A percentile compares a stretch with the other conserved stretches of the same genome.
These are phyloP conservation scores for Stegodyphus dumicola DNA, from an alignment of 1,140 invertebrate species.

Conservation along the genomic window DNA sequence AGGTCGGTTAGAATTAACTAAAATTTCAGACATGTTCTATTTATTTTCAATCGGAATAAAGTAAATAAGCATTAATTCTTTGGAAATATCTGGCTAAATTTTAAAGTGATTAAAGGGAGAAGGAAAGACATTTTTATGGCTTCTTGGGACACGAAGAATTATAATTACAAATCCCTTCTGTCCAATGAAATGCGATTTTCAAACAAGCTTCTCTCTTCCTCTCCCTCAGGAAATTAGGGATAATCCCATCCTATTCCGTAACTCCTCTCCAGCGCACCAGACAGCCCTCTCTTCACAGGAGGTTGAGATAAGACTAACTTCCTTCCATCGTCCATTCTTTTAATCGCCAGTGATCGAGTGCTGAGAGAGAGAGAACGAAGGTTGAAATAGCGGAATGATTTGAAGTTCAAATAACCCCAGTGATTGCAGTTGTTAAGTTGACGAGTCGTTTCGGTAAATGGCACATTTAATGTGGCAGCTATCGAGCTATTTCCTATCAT, in stretches of 20 bases:
- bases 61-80: too few relatives aligned
- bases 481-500: constrained; percentile 2
- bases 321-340: constrained; percentile 7
- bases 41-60: too few relatives aligned
- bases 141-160: too few relatives aligned
- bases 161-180: too few relatives aligned
- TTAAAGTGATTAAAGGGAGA: too few relatives aligned
- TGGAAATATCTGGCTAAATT: too few relatives aligned
- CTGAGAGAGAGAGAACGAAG: neutral
- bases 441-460: constrained; percentile 1
- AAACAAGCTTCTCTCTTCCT: neutral
- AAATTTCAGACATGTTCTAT: too few relatives aligned
- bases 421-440: constrained; percentile 23
- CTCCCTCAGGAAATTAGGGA: neutral
- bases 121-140: too few relatives aligned
- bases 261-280: neutral
- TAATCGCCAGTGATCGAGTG: constrained; percentile 10
- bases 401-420: neutral
- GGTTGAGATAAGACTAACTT: neutral
- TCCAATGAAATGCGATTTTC: too few relatives aligned
- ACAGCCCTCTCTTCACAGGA: neutral
- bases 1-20: too few relatives aligned
- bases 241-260: neutral
- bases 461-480: constrained; percentile 9
- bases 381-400: neutral